A percentile compares a stretch with the other conserved stretches of the same genome.
These are phyloP conservation scores for Hydractinia symbiolongicarpus DNA, from an alignment of 30 jellyfish, hydroid and myxozoan species.

Conservation along the genomic window DNA sequence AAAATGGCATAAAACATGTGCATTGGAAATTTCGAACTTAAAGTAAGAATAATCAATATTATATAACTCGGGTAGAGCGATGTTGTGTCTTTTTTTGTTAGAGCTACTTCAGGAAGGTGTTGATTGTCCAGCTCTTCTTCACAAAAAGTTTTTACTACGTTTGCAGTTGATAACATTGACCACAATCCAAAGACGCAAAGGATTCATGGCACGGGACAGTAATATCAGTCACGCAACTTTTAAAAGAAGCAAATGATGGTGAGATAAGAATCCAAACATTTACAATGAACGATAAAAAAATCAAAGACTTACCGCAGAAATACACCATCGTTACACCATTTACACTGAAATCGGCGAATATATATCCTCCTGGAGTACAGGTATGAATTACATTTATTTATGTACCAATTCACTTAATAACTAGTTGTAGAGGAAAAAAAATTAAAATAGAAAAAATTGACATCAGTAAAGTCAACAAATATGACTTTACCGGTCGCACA, in stretches of 20 bases:
- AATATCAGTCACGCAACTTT: neutral
- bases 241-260: neutral
- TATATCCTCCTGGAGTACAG: neutral
- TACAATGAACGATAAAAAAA: neutral
- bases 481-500: too few species aligned
- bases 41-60: neutral
- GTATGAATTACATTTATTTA: too few species aligned
- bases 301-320: neutral
- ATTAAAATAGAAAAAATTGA: too few species aligned
- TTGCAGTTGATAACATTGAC: slow-evolving; percentile 14
- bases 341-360: neutral
- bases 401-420: too few species aligned
- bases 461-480: too few species aligned
- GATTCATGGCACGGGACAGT: neutral
- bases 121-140: slow-evolving; percentile 9
- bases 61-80: neutral
- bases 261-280: neutral
- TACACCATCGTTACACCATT: neutral
- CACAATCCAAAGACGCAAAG: neutral
- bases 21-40: too few species aligned
- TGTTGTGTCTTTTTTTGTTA: neutral
- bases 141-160: neutral
- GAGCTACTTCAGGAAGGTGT: neutral
- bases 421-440: too few species aligned
- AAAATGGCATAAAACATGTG: neutral